Evolutionary conservation across 2,888 invertebrate species (phyloP).

Genomic region (Opisthograptis luteolata): DNA sequence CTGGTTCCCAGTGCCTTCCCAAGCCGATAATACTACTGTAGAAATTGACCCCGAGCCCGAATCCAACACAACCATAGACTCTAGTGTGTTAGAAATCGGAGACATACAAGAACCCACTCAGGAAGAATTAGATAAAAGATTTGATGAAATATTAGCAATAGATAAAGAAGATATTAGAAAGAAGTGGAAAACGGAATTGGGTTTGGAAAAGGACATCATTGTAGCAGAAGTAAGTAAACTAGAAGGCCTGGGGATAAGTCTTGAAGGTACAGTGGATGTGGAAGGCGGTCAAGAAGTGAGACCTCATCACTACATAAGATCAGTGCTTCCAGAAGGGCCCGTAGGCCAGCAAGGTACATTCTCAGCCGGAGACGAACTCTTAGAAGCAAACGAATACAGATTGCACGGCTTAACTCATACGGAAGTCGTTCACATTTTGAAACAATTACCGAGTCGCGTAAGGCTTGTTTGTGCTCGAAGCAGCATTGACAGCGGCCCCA

Average conservation of each 20-base stretch:
- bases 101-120: constrained; percentile 79
- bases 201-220: constrained; percentile 93
- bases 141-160: constrained; percentile 85
- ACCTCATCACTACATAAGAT: constrained; percentile 99
- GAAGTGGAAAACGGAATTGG: constrained; percentile 92
- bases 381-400: constrained; percentile 97
- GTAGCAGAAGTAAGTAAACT: constrained; percentile 97
- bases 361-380: constrained; percentile 97
- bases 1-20: constrained; percentile 92
- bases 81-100: constrained; percentile 86
- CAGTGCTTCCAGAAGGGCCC: constrained; percentile 97
- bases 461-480: constrained; percentile 95
- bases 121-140: constrained; percentile 73
- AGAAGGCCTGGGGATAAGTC: constrained; percentile 97
- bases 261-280: constrained; percentile 99
- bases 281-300: constrained; percentile 98
- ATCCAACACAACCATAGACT: constrained; percentile 92
- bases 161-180: constrained; percentile 87
- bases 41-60: constrained; percentile 91
- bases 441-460: constrained; percentile 95
- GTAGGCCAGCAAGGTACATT: constrained; percentile 96
- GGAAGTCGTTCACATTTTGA: constrained; percentile 97
- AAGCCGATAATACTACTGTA: constrained; percentile 78
- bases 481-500: constrained; percentile 86
- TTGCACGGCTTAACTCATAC: constrained; percentile 97